Conservation (phyloP, 1,140 invertebrate genomes). For the Mactra quadrangularis region DNA sequence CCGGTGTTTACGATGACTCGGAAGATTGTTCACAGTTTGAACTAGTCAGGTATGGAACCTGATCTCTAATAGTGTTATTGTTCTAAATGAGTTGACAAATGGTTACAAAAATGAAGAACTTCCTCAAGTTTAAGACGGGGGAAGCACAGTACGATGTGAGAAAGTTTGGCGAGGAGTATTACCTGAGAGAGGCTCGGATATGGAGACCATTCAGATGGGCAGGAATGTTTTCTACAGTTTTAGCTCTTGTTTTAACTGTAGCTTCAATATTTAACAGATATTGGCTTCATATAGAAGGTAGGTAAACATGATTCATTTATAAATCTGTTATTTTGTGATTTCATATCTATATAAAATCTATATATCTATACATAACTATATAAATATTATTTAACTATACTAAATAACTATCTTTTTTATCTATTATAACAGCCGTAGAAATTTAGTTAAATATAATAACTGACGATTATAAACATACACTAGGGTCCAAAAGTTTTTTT, state of each 20-base stretch:
- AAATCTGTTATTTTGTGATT: background rate
- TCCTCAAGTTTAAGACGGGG: slow-evolving; percentile 77
- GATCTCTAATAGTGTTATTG: too few species aligned
- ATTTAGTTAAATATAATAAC: too few species aligned
- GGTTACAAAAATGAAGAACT: slow-evolving; percentile 85
- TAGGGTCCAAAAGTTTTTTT: too few species aligned
- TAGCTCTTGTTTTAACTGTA: slow-evolving; percentile 68
- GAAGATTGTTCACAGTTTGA: too few species aligned
- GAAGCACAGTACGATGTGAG: slow-evolving; percentile 69
- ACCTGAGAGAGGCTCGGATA: slow-evolving; percentile 72
- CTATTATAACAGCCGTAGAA: too few species aligned
- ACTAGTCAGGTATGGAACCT: too few species aligned
- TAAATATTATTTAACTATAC: too few species aligned
- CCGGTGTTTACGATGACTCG: too few species aligned
- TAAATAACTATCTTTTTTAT: too few species aligned
- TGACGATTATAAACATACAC: too few species aligned
- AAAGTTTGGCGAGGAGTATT: slow-evolving; percentile 76
- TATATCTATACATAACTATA: too few species aligned
- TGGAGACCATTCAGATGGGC: slow-evolving; percentile 75
- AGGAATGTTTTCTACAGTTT: slow-evolving; percentile 69
- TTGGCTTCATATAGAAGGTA: slow-evolving; percentile 71
- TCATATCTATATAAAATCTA: too few species aligned
- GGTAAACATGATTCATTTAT: slow-evolving; percentile 53
- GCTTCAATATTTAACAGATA: slow-evolving; percentile 65
- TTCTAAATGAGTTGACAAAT: slow-evolving; percentile 28